Conservation (phyloP, 1,140 invertebrate species). For the Zaprionus ornatus region DNA sequence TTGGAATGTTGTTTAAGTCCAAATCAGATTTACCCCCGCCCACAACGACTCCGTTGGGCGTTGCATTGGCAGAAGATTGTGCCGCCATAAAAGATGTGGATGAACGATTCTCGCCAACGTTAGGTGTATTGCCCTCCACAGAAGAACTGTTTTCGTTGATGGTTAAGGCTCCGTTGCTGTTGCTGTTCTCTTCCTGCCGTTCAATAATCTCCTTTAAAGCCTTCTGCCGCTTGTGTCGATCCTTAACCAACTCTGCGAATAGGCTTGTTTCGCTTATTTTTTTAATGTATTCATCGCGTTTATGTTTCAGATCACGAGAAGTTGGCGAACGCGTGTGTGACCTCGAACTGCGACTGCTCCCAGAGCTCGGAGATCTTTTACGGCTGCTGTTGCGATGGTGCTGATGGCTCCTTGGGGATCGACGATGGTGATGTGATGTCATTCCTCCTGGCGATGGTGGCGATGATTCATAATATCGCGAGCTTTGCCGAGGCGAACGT, state of each 20-base stretch:
- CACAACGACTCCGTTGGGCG: constrained; percentile 65
- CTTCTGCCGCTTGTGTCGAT: constrained; percentile 91
- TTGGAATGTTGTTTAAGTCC: constrained; percentile 87
- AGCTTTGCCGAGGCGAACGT: constrained; percentile 66
- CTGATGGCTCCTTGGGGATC: constrained; percentile 53
- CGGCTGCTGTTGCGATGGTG: constrained; percentile 59
- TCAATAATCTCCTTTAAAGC: constrained; percentile 87
- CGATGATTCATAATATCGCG: constrained; percentile 64
- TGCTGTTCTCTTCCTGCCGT: constrained; percentile 86
- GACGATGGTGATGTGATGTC: constrained; percentile 67
- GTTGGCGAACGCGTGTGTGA: constrained; percentile 66
- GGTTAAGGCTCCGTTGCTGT: constrained; percentile 75
- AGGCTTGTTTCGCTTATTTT: constrained; percentile 93
- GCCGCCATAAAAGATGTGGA: constrained; percentile 30
- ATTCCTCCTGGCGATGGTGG: constrained; percentile 56
- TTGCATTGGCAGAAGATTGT: constrained; percentile 38
- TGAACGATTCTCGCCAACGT: constrained; percentile 47
- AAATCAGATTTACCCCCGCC: constrained; percentile 66
- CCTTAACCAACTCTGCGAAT: constrained; percentile 94
- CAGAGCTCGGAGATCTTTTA: constrained; percentile 65
- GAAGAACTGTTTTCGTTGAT: constrained; percentile 81
- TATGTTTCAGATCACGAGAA: constrained; percentile 83
- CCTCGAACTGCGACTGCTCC: constrained; percentile 59
- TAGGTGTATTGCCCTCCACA: constrained; percentile 71
- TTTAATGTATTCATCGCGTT: constrained; percentile 86